Evolutionary conservation across 2,888 invertebrate genomes (phyloP).

Genomic region (Serrognathus titanus): DNA sequence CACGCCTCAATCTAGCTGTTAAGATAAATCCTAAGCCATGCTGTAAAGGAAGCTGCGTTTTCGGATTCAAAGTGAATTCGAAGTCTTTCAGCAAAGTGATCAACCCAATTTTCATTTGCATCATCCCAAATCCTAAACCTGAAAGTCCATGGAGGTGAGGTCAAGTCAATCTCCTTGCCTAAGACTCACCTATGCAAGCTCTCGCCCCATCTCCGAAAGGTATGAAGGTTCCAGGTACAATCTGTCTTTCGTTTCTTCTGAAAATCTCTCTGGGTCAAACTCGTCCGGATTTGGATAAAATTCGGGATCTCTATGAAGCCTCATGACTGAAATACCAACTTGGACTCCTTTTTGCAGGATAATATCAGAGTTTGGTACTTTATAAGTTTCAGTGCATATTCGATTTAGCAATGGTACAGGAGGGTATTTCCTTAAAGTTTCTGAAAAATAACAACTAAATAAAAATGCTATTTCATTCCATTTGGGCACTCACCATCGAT

Average conservation of each 20-base stretch:
- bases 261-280: slow-evolving; percentile 34
- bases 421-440: slow-evolving; percentile 44
- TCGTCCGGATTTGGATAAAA: slow-evolving; percentile 35
- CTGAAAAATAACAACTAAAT: slow-evolving; percentile 25
- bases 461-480: no score
- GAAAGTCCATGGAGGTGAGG: neutral
- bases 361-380: slow-evolving; percentile 35
- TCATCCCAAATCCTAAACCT: slow-evolving; percentile 25
- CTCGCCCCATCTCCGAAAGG: neutral
- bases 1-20: slow-evolving; percentile 16
- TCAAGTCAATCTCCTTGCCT: neutral
- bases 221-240: slow-evolving; percentile 21
- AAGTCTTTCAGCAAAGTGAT: slow-evolving; percentile 16
- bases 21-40: slow-evolving; percentile 19
- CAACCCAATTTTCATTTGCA: slow-evolving; percentile 23
- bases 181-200: neutral
- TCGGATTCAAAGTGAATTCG: slow-evolving; percentile 20
- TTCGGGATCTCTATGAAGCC: slow-evolving; percentile 33
- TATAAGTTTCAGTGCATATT: slow-evolving; percentile 29
- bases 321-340: slow-evolving; percentile 34
- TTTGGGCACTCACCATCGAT: slow-evolving; percentile 3
- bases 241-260: slow-evolving; percentile 26
- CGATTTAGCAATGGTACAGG: slow-evolving; percentile 30
- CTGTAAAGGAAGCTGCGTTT: slow-evolving; percentile 20
- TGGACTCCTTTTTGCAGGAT: slow-evolving; percentile 38